Evolutionary conservation across 2,797 vertebrate species (phyloP).

Genomic region (Percopsis omiscomaycus): DNA sequence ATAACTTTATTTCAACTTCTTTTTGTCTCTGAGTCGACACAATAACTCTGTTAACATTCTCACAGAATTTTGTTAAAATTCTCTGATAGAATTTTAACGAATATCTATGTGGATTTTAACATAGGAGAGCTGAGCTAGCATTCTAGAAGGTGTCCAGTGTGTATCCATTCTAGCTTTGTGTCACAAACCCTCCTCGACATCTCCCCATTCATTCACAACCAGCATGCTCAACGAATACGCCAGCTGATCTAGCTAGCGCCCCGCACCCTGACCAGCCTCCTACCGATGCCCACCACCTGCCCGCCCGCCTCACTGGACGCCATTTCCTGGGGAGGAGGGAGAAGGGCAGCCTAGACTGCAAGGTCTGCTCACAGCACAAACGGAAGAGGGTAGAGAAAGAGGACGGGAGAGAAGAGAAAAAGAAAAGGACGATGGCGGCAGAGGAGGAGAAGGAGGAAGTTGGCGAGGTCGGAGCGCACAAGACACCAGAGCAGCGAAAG

Average conservation of each 20-base stretch:
- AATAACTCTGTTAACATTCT: no score
- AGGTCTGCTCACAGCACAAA: constrained; percentile 60
- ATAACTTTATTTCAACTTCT: no score
- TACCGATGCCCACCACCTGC: constrained; percentile 34
- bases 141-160: background rate
- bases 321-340: constrained; percentile 66
- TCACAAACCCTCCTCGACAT: constrained; percentile 14
- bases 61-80: no score
- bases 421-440: constrained; percentile 2
- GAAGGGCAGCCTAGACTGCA: constrained; percentile 49
- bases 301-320: constrained; percentile 61
- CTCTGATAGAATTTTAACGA: background rate
- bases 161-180: constrained; percentile 1
- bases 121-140: background rate
- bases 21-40: no score
- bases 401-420: constrained; percentile 11
- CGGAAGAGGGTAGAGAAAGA: constrained; percentile 53
- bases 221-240: constrained; percentile 65
- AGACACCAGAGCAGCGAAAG: background rate
- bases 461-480: background rate
- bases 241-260: constrained; percentile 62
- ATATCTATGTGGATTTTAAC: no score
- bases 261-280: constrained; percentile 29
- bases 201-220: constrained; percentile 44
- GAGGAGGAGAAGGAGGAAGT: background rate